These are phyloP conservation scores for Falco punctatus DNA, from an alignment of 2,113 vertebrate genomes.

Conservation along the genomic window DNA sequence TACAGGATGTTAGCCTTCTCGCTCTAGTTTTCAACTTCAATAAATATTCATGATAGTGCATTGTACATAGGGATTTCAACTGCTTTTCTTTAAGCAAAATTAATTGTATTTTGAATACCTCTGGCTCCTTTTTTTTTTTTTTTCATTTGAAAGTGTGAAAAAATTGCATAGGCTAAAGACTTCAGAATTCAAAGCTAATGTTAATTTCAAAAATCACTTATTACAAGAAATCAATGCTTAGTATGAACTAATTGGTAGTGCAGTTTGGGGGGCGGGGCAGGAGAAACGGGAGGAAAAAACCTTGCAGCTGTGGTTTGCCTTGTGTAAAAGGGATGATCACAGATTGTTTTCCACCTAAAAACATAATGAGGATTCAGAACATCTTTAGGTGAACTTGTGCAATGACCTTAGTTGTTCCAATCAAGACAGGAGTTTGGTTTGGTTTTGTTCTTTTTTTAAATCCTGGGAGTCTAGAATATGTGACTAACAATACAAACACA, in stretches of 20 bases:
- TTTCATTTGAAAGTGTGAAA: slow-evolving; percentile 45
- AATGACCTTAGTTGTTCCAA: not conserved
- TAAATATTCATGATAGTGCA: not conserved
- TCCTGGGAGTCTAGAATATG: not conserved
- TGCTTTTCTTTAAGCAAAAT: not conserved
- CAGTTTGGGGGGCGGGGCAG: not conserved
- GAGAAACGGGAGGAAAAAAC: not conserved
- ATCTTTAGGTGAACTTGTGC: not conserved
- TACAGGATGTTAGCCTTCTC: not conserved
- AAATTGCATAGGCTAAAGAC: not conserved
- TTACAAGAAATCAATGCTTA: slow-evolving; percentile 1
- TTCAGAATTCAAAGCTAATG: slow-evolving; percentile 38
- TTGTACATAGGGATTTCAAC: not conserved
- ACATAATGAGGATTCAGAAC: not conserved
- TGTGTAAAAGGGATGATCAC: not conserved
- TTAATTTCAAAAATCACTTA: slow-evolving; percentile 43
- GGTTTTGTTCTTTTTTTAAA: not conserved
- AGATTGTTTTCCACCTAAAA: not conserved
- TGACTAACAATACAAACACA: not conserved
- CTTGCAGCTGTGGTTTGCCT: not conserved
- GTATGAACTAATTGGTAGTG: not conserved
- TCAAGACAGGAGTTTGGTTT: not conserved
- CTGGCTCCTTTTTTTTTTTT: not conserved
- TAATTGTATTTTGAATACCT: not conserved
- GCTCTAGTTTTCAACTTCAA: not conserved